Percentiles rank a stretch among this genome's conserved stretches.
Conservation (phyloP, 2,113 vertebrate genomes). For the Python bivittatus region DNA sequence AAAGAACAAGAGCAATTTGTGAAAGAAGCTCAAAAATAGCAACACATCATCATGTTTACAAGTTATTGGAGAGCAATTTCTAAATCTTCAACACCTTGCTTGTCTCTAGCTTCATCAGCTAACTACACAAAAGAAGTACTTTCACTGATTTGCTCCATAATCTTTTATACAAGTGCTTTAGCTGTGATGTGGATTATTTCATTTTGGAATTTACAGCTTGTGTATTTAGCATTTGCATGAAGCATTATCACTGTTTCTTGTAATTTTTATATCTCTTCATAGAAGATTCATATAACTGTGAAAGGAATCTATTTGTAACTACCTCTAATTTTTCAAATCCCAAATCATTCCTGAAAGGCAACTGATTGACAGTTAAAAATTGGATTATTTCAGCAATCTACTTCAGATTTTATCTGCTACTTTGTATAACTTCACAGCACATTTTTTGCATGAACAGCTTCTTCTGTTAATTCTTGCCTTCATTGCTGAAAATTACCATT, state of each 20-base stretch:
- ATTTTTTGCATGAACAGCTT: not conserved
- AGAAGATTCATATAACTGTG: not conserved
- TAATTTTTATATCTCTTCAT: not conserved
- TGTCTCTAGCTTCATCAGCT: not conserved
- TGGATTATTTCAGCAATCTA: not conserved
- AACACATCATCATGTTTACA: not conserved
- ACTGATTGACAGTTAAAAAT: not conserved
- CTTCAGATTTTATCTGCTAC: not conserved
- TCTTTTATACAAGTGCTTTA: not conserved
- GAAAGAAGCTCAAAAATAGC: not conserved
- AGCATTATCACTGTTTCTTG: not conserved
- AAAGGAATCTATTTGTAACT: not conserved
- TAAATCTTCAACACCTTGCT: not conserved
- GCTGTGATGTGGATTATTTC: not conserved
- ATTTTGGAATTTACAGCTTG: not conserved
- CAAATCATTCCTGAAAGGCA: not conserved
- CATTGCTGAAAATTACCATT: not conserved
- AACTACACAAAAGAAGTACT: not conserved
- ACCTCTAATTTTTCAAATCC: not conserved
- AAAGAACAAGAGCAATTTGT: not conserved
- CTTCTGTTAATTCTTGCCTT: not conserved
- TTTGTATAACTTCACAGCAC: not conserved
- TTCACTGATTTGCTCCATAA: not conserved
- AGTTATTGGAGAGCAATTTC: not conserved
- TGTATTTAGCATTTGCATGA: not conserved